Base-by-base conservation (phyloP, 2,888 invertebrate genomes). In the Netelia melanura region DNA sequence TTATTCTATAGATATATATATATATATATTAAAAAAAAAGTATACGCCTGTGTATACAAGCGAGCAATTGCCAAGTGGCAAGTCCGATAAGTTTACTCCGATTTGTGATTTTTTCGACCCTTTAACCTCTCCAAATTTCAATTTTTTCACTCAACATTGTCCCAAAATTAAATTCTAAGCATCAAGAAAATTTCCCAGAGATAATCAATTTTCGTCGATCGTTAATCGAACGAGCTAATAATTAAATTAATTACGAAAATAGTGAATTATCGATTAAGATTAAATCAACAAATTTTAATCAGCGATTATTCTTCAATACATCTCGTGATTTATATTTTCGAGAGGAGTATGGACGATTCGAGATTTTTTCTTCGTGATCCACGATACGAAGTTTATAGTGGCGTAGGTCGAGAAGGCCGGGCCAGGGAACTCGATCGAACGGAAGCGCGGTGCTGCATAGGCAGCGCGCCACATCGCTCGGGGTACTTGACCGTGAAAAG, bases 401-500 rank as follows among this genome's bases (percentile, higher is more conserved):
- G 83, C 90, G 91, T 91, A 90, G 91, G 91, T 90, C 90, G 90
- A 88, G 87, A 89, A 90, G 75, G 58, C 62, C 61, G 54, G 89
- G 90, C 86, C 89, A 91, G 91, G 90, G 91, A 92, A 92, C 91
- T 91, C 88, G 89, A 92, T 92, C 91, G 91, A 92, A 91, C 91
- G 92, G 91, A 92, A 92, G 90, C 90, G 85, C 76, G 87, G 90
- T 89, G 88, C 86, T 56, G 62, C 38, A 68, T 68, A 68, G 65
- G 30, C 76, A 79, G 56, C 81, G 72, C 77, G 70, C 68, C 64
- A 56, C 86, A 86, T 83, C 68, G 79, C 87, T 70, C 81, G 90
- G 86, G 91, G 92, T 92, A 93, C 93, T 93, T 93, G 93, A 93
- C 93, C 93, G 93, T 93, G 93, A 93, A 84, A 85, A 88, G 83